Percentiles rank a stretch among this genome's conserved stretches.
Evolutionary conservation across 1,140 invertebrate species (phyloP).

Genomic region (Yoshiicerus persimilis): DNA sequence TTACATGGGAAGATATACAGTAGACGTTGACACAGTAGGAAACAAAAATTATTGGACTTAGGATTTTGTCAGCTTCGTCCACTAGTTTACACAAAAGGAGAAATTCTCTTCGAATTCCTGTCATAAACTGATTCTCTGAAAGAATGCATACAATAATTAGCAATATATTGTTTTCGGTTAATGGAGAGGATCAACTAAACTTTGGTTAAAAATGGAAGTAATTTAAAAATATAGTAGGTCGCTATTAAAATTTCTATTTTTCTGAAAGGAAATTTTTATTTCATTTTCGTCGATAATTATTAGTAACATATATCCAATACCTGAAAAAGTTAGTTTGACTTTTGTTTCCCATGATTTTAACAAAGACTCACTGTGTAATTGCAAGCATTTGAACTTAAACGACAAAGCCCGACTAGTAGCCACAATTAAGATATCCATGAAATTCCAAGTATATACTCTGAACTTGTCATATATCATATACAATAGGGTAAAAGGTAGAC

Average conservation of each 20-base stretch:
- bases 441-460: neutral
- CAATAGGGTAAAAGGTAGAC: neutral
- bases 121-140: neutral
- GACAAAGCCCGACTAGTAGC: neutral
- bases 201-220: too few species aligned
- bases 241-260: too few species aligned
- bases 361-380: neutral
- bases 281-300: too few species aligned
- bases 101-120: neutral
- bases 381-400: neutral
- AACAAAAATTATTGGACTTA: slow-evolving; percentile 36
- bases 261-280: too few species aligned
- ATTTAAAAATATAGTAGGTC: too few species aligned
- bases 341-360: neutral
- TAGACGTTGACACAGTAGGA: slow-evolving; percentile 37
- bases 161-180: too few species aligned
- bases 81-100: neutral
- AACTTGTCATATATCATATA: neutral
- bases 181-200: too few species aligned
- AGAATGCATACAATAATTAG: neutral
- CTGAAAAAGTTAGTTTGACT: neutral
- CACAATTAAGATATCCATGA: neutral
- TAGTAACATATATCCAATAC: neutral
- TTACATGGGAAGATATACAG: slow-evolving; percentile 35
- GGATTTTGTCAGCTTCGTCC: neutral